Evolutionary conservation across 2,888 invertebrate genomes (phyloP).

Genomic region (Metacarcinus magister): DNA sequence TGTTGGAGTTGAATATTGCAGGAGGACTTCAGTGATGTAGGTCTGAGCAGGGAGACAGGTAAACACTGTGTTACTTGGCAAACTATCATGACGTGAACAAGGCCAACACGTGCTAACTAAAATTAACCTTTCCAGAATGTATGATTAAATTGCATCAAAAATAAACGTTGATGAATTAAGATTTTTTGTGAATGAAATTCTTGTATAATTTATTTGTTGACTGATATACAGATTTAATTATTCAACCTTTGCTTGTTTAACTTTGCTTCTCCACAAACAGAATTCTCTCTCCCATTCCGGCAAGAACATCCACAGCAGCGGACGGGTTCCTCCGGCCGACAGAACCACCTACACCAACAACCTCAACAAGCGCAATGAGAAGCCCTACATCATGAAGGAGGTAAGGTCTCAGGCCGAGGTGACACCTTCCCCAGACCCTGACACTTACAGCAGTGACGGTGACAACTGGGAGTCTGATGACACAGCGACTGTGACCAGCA

Average conservation of each 20-base stretch:
- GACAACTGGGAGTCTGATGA: slow-evolving; percentile 75
- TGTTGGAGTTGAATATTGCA: neutral
- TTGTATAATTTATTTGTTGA: neutral
- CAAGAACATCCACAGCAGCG: slow-evolving; percentile 68
- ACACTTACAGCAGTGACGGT: slow-evolving; percentile 62
- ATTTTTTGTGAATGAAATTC: neutral
- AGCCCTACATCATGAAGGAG: slow-evolving; percentile 76
- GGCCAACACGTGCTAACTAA: no score
- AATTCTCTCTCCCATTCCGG: slow-evolving; percentile 68
- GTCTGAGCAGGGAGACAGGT: no score
- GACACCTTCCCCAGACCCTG: slow-evolving; percentile 56
- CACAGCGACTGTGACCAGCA: slow-evolving; percentile 65
- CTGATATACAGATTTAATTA: neutral
- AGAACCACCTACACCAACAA: slow-evolving; percentile 73
- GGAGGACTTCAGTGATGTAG: no score
- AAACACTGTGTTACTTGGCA: no score
- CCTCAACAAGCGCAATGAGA: slow-evolving; percentile 74
- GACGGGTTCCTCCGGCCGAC: neutral
- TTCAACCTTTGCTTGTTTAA: neutral
- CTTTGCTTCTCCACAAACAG: slow-evolving; percentile 56
- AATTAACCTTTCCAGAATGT: no score
- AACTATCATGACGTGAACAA: no score
- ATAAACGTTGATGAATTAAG: no score
- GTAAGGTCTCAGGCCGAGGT: slow-evolving; percentile 72
- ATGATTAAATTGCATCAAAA: no score